A percentile compares a stretch with the other conserved stretches of the same genome.
Conservation (phyloP, 2,888 invertebrate species). For the Adela reaumurella region DNA sequence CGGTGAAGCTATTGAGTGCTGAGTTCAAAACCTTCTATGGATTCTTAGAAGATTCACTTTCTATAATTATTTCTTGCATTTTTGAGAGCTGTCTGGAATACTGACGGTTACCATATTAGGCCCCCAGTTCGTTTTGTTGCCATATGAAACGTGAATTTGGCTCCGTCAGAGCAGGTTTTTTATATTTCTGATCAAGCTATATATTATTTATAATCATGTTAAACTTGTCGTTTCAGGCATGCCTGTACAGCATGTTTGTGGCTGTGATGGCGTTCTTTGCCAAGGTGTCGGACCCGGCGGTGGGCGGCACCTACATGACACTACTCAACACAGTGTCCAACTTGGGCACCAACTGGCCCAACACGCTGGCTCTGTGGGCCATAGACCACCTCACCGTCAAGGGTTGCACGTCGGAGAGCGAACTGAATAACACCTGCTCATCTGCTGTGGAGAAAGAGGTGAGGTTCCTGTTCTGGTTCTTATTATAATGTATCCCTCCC, state of each 20-base stretch:
- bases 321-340: slow-evolving; percentile 93
- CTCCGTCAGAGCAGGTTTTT: too few relatives aligned
- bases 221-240: slow-evolving; percentile 67
- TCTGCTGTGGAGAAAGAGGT: slow-evolving; percentile 63
- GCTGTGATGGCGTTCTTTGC: slow-evolving; percentile 98
- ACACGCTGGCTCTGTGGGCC: slow-evolving; percentile 85
- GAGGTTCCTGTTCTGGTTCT: slow-evolving; percentile 18
- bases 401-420: slow-evolving; percentile 53
- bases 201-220: too few relatives aligned
- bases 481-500: too few relatives aligned
- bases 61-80: too few relatives aligned
- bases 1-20: too few relatives aligned
- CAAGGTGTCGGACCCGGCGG: slow-evolving; percentile 91
- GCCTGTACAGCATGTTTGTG: slow-evolving; percentile 95
- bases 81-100: too few relatives aligned
- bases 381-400: slow-evolving; percentile 87
- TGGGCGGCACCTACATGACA: slow-evolving; percentile 99
- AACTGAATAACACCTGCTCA: slow-evolving; percentile 62
- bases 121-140: too few relatives aligned
- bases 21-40: too few relatives aligned
- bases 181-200: too few relatives aligned
- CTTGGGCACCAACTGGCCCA: slow-evolving; percentile 98
- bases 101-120: too few relatives aligned
- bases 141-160: too few relatives aligned
- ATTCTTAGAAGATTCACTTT: too few relatives aligned